Evolutionary conservation across 2,113 vertebrate species (phyloP), one percentile per base, ranked within the genome.

Genomic region (Dissostichus mawsoni): DNA sequence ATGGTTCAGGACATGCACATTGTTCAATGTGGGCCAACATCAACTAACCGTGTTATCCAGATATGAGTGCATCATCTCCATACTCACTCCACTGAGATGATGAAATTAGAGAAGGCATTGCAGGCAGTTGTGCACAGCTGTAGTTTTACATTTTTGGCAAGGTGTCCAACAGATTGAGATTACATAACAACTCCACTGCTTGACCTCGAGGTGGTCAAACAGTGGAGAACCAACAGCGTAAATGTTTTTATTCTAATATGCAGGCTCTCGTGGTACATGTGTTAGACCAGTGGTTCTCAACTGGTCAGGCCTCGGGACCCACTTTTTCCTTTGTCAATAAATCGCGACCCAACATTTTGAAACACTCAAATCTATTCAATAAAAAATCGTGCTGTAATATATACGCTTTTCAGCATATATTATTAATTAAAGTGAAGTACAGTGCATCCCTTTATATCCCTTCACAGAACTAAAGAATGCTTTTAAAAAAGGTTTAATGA

Each of bases 91-190:
- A 69, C 48, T 76, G 69, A 74, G 48, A 74, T 78, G 76, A 85
- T 85, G 50, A 71, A 53, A 83, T 87, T 71, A 78, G 29, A n/a
- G 33, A 72, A 70, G 66, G 84, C 57, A 36, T 79, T 62, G 65
- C 5, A 45, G 3, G 53, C 45, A 52, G 50, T 44, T 58, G 70
- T 48, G 47, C 23, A 63, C 14, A 2, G 56, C 66, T 68, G 70
- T 13, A 18, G 18, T 80, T 82, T 51, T 56, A 80, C 52, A 80
- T 68, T 74, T 78, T 78, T 1, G 69, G 57, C 36, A 57, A 66
- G 52, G 23, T 50, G 13, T 80, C 51, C 9, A 44, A 66, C 45
- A 52, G 18, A 61, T 69, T 63, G 47, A 23, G 20, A 59, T 67
- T 61, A 29, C 58, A 47, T 76, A 33, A 82, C 55, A 57, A 56